Conservation (phyloP, 2,797 vertebrate genomes). For the Huso huso region DNA sequence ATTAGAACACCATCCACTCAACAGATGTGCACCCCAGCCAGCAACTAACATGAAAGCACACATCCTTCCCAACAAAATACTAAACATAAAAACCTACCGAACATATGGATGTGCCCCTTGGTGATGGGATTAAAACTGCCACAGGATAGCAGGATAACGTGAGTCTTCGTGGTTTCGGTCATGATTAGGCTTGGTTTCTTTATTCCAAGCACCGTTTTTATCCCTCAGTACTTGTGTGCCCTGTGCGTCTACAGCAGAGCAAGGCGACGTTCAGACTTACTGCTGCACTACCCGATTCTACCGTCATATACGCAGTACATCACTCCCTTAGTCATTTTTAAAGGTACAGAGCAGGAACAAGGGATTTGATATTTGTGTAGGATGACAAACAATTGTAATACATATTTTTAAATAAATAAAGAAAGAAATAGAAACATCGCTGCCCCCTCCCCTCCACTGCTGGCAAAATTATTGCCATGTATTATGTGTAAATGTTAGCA, state of each 20-base stretch:
- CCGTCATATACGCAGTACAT: constrained; percentile 26
- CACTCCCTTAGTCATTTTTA: constrained; percentile 25
- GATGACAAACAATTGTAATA: no score
- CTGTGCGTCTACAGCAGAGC: constrained; percentile 18
- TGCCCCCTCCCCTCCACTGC: no score
- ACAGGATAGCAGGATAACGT: constrained; percentile 90
- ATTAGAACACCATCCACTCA: background rate
- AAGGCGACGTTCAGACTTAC: constrained; percentile 40
- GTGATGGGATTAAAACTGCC: constrained; percentile 97
- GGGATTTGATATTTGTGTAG: no score
- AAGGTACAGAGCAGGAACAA: constrained; percentile 21
- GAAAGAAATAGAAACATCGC: no score
- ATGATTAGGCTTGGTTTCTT: constrained; percentile 45
- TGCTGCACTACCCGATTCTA: constrained; percentile 31
- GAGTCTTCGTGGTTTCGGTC: constrained; percentile 83
- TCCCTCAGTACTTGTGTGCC: constrained; percentile 27
- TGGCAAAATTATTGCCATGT: no score
- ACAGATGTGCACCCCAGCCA: constrained; percentile 10
- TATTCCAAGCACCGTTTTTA: background rate
- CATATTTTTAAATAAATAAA: no score
- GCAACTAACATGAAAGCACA: constrained; percentile 1
- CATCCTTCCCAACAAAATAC: background rate
- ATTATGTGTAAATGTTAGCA: no score
- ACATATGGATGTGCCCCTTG: constrained; percentile 96
- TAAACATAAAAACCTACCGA: constrained; percentile 66